A percentile compares a stretch with the other conserved stretches of the same genome.
Evolutionary conservation across 2,113 vertebrate species (phyloP).

Genomic region (Peromyscus leucopus): DNA sequence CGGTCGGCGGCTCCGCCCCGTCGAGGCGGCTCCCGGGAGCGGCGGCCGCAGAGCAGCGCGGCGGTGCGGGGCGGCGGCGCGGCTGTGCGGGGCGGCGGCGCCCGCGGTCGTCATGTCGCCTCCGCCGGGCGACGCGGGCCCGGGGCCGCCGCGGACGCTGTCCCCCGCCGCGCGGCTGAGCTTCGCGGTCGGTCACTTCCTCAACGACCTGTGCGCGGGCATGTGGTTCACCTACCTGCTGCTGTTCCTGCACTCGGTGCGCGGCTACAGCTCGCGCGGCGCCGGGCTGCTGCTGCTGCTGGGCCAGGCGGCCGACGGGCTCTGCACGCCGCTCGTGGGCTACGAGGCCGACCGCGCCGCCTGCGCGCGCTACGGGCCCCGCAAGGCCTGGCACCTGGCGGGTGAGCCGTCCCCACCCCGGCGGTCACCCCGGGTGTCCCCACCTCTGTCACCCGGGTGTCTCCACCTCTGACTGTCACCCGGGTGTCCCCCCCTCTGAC

Average conservation of each 20-base stretch:
- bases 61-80: no score
- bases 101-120: background rate
- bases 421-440: conserved; percentile 71
- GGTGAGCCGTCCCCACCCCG: conserved; percentile 89
- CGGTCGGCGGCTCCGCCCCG: background rate
- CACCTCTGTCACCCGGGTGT: conserved; percentile 83
- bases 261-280: conserved; percentile 90
- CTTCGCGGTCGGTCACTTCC: conserved; percentile 93
- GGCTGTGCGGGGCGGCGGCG: background rate
- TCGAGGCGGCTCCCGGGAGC: background rate
- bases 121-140: conserved; percentile 5
- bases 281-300: conserved; percentile 92
- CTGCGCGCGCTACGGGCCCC: conserved; percentile 91
- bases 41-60: background rate
- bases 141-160: conserved; percentile 73
- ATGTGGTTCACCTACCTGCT: conserved; percentile 98
- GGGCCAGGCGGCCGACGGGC: conserved; percentile 92
- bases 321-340: conserved; percentile 94
- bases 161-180: conserved; percentile 85
- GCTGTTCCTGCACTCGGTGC: conserved; percentile 93
- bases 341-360: conserved; percentile 92
- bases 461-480: no score
- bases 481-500: no score
- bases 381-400: conserved; percentile 95
- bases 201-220: conserved; percentile 95